Base-by-base conservation (phyloP, 2,888 invertebrate species). In the Spisula solida region DNA sequence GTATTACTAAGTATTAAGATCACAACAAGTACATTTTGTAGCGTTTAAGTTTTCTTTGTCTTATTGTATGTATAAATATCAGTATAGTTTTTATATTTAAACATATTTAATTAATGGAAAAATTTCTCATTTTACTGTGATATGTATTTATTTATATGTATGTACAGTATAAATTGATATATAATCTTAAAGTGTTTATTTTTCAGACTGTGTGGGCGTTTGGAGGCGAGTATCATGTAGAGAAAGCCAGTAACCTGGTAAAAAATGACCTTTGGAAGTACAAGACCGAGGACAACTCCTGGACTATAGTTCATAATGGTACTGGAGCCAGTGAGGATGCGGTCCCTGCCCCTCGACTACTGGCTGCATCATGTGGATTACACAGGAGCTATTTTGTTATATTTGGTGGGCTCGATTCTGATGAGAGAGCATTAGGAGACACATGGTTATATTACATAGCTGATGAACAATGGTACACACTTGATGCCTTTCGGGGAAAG, bases 191-290 rank as follows among this genome's bases (percentile, higher is more conserved):
- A n/a, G 25, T 66, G 25, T 48, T 47, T 25, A 47, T 10, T 80
- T 41, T 80, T 2, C 90, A 90, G 81, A 90, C 86, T 48, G 82
- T 94, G 12, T 95, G 94, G 94, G 86, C 95, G 90, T 95, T 95
- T 93, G 95, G 95, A 47, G 95, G 95, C n/a, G 87, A 91, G 70
- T 81, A 82, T 12, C 91, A 90, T 81, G 82, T 79, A 47, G 86
- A 81, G 47, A 91, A 92, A 80, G 89, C 89, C 4, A 82, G 90
- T 12, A 90, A 94, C 25, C 82, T 85, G 29, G 78, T 95, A 12
- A 89, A 93, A 66, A 95, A 94, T 91, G 95, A 95, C 81, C 87
- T 95, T 6, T 95, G 95, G 95, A 88, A 82, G 25, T 93, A 92
- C 85, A 86, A 92, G 75, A 75, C 87, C 10, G 41, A n/a, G 29